A percentile compares a stretch with the other conserved stretches of the same genome.
Conservation (phyloP, 2,113 vertebrate species). For the Himantopus leucocephalus region DNA sequence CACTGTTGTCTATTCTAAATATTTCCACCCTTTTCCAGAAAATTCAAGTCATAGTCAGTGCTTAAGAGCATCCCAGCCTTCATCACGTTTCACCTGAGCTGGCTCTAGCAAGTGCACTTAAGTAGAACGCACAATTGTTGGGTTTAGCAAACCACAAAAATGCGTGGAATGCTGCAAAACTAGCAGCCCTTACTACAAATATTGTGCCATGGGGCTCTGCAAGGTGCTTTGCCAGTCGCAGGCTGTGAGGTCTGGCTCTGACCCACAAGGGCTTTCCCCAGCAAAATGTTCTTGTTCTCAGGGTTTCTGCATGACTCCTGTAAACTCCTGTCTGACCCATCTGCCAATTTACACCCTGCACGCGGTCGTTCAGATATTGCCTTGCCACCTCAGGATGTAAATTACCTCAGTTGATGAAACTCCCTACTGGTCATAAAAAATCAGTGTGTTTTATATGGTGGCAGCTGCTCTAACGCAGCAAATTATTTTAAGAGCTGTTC, state of each 20-base stretch:
- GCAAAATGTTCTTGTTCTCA: neutral
- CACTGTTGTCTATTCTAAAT: neutral
- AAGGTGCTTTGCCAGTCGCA: fast-evolving
- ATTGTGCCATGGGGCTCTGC: neutral
- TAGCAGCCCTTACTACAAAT: neutral
- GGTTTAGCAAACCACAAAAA: neutral
- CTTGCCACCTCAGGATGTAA: neutral
- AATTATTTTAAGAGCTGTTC: neutral
- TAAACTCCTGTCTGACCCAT: neutral
- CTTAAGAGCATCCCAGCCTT: neutral
- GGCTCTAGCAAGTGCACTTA: neutral
- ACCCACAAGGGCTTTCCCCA: neutral
- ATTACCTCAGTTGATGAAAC: neutral
- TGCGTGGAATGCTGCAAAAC: fast-evolving
- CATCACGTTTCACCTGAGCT: neutral
- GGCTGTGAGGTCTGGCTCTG: neutral
- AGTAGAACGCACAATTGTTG: neutral
- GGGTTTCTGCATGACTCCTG: neutral
- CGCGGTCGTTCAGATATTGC: neutral
- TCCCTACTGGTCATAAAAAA: neutral
- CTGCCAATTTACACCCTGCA: fast-evolving
- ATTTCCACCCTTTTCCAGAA: neutral
- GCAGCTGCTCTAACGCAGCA: neutral
- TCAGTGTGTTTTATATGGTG: neutral
- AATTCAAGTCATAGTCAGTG: neutral